A percentile compares a stretch with the other conserved stretches of the same genome.
phyloP scores from a whole-genome alignment of 2,113 vertebrate species.

The Atrichornis clamosus region DNA sequence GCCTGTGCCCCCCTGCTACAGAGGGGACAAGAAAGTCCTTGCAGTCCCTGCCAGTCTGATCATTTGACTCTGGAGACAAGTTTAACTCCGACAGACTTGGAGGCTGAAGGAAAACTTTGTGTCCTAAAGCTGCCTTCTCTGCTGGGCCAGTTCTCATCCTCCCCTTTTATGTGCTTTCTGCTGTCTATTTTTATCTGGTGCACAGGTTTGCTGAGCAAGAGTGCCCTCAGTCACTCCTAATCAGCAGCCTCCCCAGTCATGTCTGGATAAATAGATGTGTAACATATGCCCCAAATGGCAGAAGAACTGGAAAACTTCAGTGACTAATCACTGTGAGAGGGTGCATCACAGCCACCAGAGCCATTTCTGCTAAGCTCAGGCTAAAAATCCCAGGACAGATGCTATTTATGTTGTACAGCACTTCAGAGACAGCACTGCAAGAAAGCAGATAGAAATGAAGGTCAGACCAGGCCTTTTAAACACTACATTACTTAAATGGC shows the following conservation, averaged over 20 bases:
- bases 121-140: background rate
- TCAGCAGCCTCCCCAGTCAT: background rate
- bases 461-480: conserved; percentile 55
- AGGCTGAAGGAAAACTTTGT: background rate
- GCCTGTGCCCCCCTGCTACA: background rate
- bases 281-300: conserved; percentile 11
- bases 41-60: background rate
- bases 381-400: conserved; percentile 50
- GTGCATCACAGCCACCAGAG: background rate
- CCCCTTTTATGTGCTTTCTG: background rate
- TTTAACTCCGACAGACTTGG: background rate
- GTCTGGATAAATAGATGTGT: conserved; percentile 13
- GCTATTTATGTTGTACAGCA: conserved; percentile 42
- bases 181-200: background rate
- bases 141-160: background rate
- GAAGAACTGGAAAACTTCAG: conserved; percentile 11
- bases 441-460: conserved; percentile 56
- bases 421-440: conserved; percentile 39
- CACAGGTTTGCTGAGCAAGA: conserved; percentile 15
- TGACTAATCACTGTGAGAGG: conserved; percentile 14
- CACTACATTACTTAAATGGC: conserved; percentile 54
- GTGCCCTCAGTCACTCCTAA: background rate
- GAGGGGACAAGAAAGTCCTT: background rate
- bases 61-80: background rate
- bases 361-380: conserved; percentile 51